Base-by-base conservation (phyloP, 2,113 vertebrate genomes). In the Ciconia stormi region DNA sequence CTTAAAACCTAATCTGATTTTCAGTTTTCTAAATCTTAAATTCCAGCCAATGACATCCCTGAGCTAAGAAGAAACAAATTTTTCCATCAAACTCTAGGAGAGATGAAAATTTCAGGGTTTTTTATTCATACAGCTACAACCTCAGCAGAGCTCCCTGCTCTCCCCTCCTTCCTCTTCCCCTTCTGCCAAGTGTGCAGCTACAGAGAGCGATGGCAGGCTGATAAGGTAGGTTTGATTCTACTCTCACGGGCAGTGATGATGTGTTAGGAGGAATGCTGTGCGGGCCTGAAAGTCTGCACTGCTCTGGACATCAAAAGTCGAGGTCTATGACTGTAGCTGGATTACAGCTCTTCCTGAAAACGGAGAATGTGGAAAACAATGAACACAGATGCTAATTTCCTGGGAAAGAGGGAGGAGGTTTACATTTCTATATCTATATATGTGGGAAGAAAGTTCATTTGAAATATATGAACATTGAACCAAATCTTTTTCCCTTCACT, bases 291-390 rank as follows among this genome's bases (percentile, higher is more conserved):
- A 56, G 58, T 56, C 61, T 85, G 52, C 12, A 49, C 36, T 2
- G 5, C 23, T 56, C 50, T 87, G 70, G 49, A 90, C 90, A 62
- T 52, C 70, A 59, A 50, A 63, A 72, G 23, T 10, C 4, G 3
- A 46, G 56, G 34, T 7, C 44, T 93, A 18, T 49, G 17, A 29
- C 30, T 67, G 13, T 29, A 77, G 40, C 44, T 72, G 52, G 78
- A 67, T 82, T 94, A 52, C 17, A 22, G 32, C 32, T 87, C 22
- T 92, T 88, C 82, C 62, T 95, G 85, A 76, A 93, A 95, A 82
- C 46, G 0, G 1, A 80, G 66, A 56, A 78, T 55, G 58, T 77
- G 67, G 44, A 85, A 95, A 86, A 8, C 0, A 5, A 44, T 44
- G 30, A 88, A 77, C 34, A 65, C 14, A 40, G 49, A 56, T 16